Evolutionary conservation across 1,140 invertebrate species (phyloP).

Genomic region (fruit fly (Drosophila melanogaster)): DNA sequence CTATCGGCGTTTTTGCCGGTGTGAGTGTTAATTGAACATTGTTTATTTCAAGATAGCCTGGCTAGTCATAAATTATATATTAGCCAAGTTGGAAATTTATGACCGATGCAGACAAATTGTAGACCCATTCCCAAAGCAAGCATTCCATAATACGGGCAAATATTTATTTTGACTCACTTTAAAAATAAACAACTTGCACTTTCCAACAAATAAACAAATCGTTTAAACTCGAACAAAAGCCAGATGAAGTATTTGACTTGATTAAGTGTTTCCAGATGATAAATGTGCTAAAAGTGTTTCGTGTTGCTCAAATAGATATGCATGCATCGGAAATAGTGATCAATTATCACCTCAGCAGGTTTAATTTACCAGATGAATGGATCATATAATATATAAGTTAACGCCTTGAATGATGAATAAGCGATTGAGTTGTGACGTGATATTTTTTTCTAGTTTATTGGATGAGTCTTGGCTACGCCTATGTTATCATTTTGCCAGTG

Average conservation of each 20-base stretch:
- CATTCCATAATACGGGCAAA: constrained; percentile 30
- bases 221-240: constrained; percentile 5
- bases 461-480: constrained; percentile 24
- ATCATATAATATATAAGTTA: background rate
- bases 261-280: constrained; percentile 29
- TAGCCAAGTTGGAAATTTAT: constrained; percentile 26
- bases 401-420: constrained; percentile 20
- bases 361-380: constrained; percentile 6
- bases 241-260: constrained; percentile 17
- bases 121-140: background rate
- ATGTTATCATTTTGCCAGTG: constrained; percentile 45
- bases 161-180: constrained; percentile 40
- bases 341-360: constrained; percentile 33
- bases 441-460: constrained; percentile 25
- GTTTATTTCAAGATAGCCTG: constrained; percentile 18
- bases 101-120: constrained; percentile 5
- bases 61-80: constrained; percentile 30
- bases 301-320: constrained; percentile 22
- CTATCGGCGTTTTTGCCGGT: constrained; percentile 15
- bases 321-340: constrained; percentile 14
- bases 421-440: constrained; percentile 17
- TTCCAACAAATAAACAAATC: constrained; percentile 1
- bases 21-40: constrained; percentile 3
- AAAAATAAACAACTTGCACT: constrained; percentile 21
- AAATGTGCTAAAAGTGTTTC: constrained; percentile 20